These are phyloP conservation scores for Manis javanica DNA, from an alignment of 2,797 vertebrate species.

Conservation along the genomic window DNA sequence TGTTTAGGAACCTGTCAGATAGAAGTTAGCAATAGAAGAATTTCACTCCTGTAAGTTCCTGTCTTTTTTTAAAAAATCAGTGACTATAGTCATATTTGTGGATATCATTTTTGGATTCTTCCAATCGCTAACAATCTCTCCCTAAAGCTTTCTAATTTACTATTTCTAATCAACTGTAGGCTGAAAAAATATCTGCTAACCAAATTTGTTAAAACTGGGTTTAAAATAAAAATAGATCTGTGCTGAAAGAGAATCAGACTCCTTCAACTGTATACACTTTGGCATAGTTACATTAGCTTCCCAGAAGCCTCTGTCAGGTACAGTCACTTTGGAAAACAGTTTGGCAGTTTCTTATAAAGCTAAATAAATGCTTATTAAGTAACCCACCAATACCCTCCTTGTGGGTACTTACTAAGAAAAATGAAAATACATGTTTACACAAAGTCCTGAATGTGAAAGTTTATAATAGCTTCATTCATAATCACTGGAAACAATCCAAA, in stretches of 20 bases:
- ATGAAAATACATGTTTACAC: neutral
- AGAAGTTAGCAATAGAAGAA: neutral
- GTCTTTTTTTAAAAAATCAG: neutral
- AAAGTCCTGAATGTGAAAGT: neutral
- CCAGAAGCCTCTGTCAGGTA: neutral
- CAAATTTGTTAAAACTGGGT: slow-evolving; percentile 39
- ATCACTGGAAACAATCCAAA: neutral
- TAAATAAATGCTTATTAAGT: slow-evolving; percentile 16
- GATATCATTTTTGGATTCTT: slow-evolving; percentile 10
- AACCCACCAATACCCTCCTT: neutral
- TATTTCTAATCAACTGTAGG: neutral
- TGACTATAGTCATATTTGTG: neutral
- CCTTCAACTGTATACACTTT: neutral
- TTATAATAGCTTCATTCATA: neutral
- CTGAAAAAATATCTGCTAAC: slow-evolving; percentile 44
- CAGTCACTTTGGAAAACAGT: neutral
- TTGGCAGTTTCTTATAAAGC: neutral
- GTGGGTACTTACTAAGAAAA: neutral
- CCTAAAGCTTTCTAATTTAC: slow-evolving; percentile 5
- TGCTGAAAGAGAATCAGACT: neutral
- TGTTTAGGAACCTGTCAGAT: neutral
- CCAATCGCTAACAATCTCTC: slow-evolving; percentile 39
- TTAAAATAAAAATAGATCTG: slow-evolving; percentile 57
- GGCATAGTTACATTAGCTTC: neutral
- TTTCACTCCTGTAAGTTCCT: neutral